Base-by-base conservation (phyloP, 2,113 vertebrate genomes). In the Marmota flaviventris region DNA sequence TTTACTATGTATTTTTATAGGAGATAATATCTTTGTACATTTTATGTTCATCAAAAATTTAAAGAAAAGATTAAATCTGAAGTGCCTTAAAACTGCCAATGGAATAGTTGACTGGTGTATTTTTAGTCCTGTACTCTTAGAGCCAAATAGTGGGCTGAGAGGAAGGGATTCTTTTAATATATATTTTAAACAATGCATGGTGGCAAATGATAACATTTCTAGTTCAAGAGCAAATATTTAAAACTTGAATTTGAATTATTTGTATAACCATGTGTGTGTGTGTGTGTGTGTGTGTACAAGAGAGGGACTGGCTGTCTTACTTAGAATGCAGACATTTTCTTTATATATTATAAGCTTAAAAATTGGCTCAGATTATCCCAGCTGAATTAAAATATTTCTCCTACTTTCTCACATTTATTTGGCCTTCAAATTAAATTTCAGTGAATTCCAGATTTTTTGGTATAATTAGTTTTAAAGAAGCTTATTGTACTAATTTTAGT, bases 221-320 rank as follows among this genome's bases (percentile, higher is more conserved):
- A 73, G 24, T 81, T 84, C 34, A 90, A 92, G 61, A 92, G 2
- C 42, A 94, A 94, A 70, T 85, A 81, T 48, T 97, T 96, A 82
- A 96, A 81, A 82, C 53, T 76, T 32, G 42, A 94, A 53, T 4
- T 16, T 32, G 90, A 27, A 79, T 82, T 91, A 76, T 61, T 61
- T 85, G 12, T 65, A 3, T 85, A 56, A 48, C 72, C 2, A 5
- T 63, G 24, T 63, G 24, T 63, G 61, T 27, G 24, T 63, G 24
- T 25, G 61, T 63, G 24, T 27, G 24, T 61, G 58, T 61, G 58
- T 61, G 24, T 25, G 24, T 61, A 24, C 0, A 34, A 51, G 4
- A 4, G 7, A 37, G 1, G 25, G 2, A n/a, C 5, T 94, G 20
- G 24, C 20, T 45, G 87, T 79, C 48, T 85, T 22, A 8, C 87